Evolutionary conservation across 35 echinoderm and acorn worm genomes (phyloP).

Genomic region (Apostichopus japonicus): DNA sequence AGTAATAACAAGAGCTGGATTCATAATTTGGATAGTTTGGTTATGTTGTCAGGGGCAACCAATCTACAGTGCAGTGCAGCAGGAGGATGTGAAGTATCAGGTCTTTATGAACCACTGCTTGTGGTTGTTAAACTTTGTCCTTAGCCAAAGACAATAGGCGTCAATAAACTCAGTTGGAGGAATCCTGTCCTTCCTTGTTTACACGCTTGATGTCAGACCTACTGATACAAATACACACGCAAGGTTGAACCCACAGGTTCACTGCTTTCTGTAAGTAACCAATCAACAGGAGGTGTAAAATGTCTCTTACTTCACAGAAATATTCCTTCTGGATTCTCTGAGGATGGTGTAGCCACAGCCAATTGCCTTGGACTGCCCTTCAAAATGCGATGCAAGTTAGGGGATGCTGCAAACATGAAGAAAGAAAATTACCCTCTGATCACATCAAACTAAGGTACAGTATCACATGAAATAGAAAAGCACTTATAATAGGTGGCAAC

Average conservation of each 20-base stretch:
- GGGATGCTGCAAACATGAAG: not conserved
- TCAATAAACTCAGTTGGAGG: not conserved
- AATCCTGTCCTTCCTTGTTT: not conserved
- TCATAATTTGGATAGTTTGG: too few species aligned
- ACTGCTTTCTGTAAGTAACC: not conserved
- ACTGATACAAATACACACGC: not conserved
- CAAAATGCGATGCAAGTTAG: constrained; percentile 25
- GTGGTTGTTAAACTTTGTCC: not conserved
- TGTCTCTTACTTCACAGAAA: constrained; percentile 47
- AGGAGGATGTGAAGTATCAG: too few species aligned
- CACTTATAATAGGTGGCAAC: too few species aligned
- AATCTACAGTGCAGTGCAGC: too few species aligned
- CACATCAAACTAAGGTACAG: too few species aligned
- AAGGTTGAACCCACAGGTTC: not conserved
- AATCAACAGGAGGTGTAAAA: not conserved
- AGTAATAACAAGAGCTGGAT: too few species aligned
- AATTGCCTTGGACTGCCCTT: constrained; percentile 66
- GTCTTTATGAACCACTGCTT: too few species aligned
- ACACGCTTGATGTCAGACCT: not conserved
- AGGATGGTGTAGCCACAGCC: constrained; percentile 55
- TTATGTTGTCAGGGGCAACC: too few species aligned
- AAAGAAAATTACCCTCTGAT: not conserved
- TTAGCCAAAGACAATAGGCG: not conserved
- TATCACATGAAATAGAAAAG: too few species aligned
- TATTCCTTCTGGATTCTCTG: constrained; percentile 83